Percentiles rank a stretch among this genome's conserved stretches.
These are phyloP conservation scores for Actinia tenebrosa DNA, from an alignment of 64 coral and sea anemone genomes.

Conservation along the genomic window DNA sequence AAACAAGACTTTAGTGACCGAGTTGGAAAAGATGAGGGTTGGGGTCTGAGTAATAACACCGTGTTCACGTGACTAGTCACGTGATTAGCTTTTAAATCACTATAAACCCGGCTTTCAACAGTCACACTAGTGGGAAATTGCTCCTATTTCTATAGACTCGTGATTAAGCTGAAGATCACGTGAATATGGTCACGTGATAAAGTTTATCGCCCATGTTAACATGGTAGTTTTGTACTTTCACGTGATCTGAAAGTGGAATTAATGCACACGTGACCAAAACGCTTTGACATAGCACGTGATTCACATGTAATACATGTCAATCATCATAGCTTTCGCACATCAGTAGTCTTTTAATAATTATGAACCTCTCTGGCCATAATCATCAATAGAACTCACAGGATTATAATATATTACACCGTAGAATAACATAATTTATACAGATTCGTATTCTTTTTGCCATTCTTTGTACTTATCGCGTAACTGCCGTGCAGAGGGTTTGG, in stretches of 20 bases:
- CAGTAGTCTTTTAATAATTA: no score
- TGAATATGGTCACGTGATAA: not conserved
- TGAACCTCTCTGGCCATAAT: no score
- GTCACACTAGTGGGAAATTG: no score
- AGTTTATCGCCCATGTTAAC: not conserved
- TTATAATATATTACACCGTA: not conserved
- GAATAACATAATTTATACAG: not conserved
- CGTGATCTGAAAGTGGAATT: no score
- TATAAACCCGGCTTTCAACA: no score
- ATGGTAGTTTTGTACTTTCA: no score
- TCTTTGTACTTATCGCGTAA: slow-evolving; percentile 85
- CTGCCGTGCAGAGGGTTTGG: slow-evolving; percentile 91
- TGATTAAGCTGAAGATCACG: no score
- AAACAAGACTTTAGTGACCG: not conserved
- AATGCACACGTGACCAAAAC: no score
- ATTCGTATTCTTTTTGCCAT: slow-evolving; percentile 74
- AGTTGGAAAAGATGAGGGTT: not conserved
- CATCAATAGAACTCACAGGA: no score
- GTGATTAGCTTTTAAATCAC: not conserved
- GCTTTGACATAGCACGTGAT: not conserved
- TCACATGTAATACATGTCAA: not conserved
- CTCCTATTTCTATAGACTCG: no score
- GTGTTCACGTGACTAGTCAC: not conserved
- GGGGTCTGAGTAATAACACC: not conserved
- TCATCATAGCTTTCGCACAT: not conserved